A percentile compares a stretch with the other conserved stretches of the same genome.
phyloP scores from a whole-genome alignment of 2,888 invertebrate species.

The Agrochola lota region DNA sequence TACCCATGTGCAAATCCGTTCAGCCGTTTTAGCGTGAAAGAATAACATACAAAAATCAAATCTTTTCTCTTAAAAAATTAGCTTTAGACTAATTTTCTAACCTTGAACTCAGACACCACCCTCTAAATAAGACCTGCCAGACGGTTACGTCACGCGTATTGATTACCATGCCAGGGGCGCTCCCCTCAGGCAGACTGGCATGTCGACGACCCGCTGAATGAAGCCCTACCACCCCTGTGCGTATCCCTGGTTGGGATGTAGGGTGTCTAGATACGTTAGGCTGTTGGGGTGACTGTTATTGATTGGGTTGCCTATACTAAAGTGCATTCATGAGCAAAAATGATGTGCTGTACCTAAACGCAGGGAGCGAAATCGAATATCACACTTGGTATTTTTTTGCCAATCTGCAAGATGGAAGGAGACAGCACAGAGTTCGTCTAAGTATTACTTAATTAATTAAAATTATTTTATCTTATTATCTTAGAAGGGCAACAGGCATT shows the following conservation, averaged over 20 bases:
- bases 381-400: background rate
- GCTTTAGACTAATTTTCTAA: constrained; percentile 1
- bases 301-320: constrained; percentile 3
- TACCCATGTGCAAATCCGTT: no score
- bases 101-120: constrained; percentile 55
- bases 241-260: constrained; percentile 32
- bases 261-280: constrained; percentile 53
- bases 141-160: constrained; percentile 61
- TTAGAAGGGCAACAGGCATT: no score
- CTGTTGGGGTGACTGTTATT: constrained; percentile 9
- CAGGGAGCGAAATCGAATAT: background rate
- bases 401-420: background rate
- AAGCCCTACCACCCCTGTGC: constrained; percentile 51
- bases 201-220: constrained; percentile 68
- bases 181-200: constrained; percentile 44
- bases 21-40: no score
- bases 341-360: background rate
- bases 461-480: background rate
- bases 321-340: background rate
- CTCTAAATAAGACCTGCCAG: constrained; percentile 34
- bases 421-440: background rate
- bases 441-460: background rate
- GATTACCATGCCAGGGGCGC: constrained; percentile 62
- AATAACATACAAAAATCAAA: no score
- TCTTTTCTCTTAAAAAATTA: no score